These are phyloP conservation scores for Gymnocephalus cernua DNA, from an alignment of 2,113 vertebrate species.

Conservation along the genomic window DNA sequence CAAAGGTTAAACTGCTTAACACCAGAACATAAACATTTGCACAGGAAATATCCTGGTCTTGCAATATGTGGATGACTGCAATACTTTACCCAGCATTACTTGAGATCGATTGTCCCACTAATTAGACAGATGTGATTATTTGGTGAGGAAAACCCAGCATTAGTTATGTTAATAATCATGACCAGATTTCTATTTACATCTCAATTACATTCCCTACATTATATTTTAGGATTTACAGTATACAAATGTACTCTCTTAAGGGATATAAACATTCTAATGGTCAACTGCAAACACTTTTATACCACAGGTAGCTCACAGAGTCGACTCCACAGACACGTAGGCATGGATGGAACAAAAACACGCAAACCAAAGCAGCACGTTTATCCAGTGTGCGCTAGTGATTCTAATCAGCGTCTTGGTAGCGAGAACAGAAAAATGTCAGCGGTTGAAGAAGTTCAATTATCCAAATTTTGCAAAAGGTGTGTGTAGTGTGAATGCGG, in stretches of 20 bases:
- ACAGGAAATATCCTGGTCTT: background rate
- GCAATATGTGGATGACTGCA: background rate
- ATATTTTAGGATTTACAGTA: background rate
- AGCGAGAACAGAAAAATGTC: background rate
- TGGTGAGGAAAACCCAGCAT: background rate
- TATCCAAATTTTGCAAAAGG: background rate
- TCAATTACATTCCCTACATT: background rate
- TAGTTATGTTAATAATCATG: background rate
- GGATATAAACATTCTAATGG: background rate
- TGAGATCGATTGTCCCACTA: background rate
- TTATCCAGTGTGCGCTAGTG: constrained; percentile 4
- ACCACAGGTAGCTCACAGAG: background rate
- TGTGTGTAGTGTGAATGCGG: background rate
- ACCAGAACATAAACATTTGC: background rate
- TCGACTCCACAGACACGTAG: background rate
- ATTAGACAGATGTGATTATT: background rate
- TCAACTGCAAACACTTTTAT: background rate
- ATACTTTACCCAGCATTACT: background rate
- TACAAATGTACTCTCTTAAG: background rate
- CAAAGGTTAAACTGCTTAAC: background rate
- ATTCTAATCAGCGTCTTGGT: background rate
- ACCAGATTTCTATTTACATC: background rate
- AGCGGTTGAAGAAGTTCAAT: background rate
- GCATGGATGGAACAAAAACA: background rate
- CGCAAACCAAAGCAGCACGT: constrained; percentile 1